Percentiles rank a stretch among this genome's conserved stretches.
phyloP scores from a whole-genome alignment of 2,888 invertebrate species.

The Leucophenga montana region DNA sequence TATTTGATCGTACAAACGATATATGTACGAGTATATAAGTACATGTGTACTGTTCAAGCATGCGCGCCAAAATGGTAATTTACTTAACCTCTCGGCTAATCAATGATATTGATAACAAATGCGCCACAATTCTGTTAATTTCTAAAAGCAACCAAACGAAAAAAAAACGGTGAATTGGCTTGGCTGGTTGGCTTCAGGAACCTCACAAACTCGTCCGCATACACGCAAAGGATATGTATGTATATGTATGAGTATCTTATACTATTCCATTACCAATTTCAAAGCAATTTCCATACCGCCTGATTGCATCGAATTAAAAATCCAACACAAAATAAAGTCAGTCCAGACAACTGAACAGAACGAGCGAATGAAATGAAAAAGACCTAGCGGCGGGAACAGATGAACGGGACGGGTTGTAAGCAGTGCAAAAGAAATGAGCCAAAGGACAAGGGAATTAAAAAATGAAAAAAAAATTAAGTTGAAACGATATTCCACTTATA shows the following conservation, averaged over 20 bases:
- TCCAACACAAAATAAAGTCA: constrained; percentile 46
- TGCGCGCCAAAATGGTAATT: too few relatives aligned
- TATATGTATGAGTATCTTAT: constrained; percentile 43
- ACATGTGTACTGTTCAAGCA: not conserved
- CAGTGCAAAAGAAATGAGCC: constrained; percentile 36
- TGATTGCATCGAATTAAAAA: constrained; percentile 63
- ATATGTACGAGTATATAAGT: too few relatives aligned
- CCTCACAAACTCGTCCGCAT: not conserved
- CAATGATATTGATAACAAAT: constrained; percentile 48
- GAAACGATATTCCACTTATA: constrained; percentile 33
- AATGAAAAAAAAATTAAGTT: constrained; percentile 33
- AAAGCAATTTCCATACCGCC: constrained; percentile 63
- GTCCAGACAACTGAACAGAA: not conserved
- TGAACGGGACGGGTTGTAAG: not conserved
- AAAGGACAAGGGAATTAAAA: constrained; percentile 32
- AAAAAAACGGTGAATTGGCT: constrained; percentile 18
- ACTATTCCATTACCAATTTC: constrained; percentile 52
- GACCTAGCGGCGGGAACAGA: constrained; percentile 18
- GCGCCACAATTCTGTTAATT: too few relatives aligned
- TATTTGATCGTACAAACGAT: too few relatives aligned
- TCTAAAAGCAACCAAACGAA: not conserved
- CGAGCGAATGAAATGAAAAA: constrained; percentile 41
- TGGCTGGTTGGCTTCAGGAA: not conserved
- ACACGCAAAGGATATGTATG: not conserved
- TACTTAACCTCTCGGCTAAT: constrained; percentile 49